phyloP scores from a whole-genome alignment of 2,113 vertebrate genomes.

The Clarias batrachus region DNA sequence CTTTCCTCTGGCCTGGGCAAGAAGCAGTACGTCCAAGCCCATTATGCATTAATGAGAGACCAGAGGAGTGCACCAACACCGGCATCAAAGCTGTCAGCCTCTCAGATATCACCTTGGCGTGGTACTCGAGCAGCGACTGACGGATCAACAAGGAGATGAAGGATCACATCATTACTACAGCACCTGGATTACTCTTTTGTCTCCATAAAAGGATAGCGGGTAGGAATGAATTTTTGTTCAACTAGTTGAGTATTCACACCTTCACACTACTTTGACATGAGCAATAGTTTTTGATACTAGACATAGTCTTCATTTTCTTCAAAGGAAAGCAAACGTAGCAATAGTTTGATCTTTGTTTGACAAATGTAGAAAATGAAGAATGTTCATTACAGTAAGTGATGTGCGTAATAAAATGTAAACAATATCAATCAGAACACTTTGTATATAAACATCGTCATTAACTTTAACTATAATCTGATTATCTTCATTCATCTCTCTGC shows the following conservation, averaged over 20 bases:
- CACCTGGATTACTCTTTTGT: conserved; percentile 15
- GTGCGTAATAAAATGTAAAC: not conserved
- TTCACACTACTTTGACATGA: not conserved
- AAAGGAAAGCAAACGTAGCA: not conserved
- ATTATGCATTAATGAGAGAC: conserved; percentile 68
- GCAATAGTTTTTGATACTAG: not conserved
- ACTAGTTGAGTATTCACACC: not conserved
- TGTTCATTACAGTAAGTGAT: not conserved
- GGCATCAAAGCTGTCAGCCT: conserved; percentile 56
- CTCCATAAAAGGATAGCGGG: conserved; percentile 47
- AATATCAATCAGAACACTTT: not conserved
- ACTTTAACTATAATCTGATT: conserved; percentile 14
- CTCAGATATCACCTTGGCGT: conserved; percentile 67
- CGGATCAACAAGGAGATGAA: conserved; percentile 60
- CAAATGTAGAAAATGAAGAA: not conserved
- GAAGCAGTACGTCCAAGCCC: conserved; percentile 42
- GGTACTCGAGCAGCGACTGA: conserved; percentile 58
- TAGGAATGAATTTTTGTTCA: conserved; percentile 45
- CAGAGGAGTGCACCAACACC: conserved; percentile 38
- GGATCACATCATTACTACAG: conserved; percentile 55
- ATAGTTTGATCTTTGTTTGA: not conserved
- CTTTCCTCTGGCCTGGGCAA: not conserved
- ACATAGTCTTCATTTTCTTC: not conserved
- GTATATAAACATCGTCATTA: not conserved
- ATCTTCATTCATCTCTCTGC: conserved; percentile 16